Evolutionary conservation across 1,140 invertebrate species (phyloP).

Genomic region (Cyrtorhinus lividipennis): DNA sequence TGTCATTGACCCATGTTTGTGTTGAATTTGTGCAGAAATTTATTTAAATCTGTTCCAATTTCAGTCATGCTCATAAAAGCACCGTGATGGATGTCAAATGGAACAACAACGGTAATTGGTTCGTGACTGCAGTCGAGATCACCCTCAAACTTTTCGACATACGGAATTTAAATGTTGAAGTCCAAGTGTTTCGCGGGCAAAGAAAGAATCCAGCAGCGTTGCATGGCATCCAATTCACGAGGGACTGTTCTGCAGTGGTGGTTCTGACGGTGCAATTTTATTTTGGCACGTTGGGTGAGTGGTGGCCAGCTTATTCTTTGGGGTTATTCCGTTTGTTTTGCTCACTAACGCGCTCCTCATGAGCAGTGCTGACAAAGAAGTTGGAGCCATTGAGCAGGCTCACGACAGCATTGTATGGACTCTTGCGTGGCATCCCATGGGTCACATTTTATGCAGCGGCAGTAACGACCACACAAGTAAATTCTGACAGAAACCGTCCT

Average conservation of each 20-base stretch:
- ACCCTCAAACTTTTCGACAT: conserved; percentile 97
- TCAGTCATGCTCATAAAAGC: conserved; percentile 95
- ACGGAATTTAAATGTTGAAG: conserved; percentile 79
- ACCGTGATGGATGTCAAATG: conserved; percentile 99
- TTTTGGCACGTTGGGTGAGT: conserved; percentile 95
- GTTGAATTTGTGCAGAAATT: no score
- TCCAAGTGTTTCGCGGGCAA: conserved; percentile 94
- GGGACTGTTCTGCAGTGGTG: conserved; percentile 87
- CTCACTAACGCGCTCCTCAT: no score
- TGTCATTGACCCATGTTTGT: no score
- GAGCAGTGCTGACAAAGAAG: conserved; percentile 90
- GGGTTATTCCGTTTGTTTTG: not conserved
- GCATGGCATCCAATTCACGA: conserved; percentile 98
- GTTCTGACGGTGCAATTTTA: conserved; percentile 92
- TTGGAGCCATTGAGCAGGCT: conserved; percentile 93
- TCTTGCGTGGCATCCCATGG: conserved; percentile 96
- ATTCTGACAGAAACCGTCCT: conserved; percentile 98
- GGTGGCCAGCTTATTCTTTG: not conserved
- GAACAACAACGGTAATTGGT: conserved; percentile 99
- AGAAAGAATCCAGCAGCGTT: conserved; percentile 97
- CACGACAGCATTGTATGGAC: conserved; percentile 99
- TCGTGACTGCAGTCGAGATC: conserved; percentile 96
- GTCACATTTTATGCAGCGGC: conserved; percentile 94
- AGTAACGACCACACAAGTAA: conserved; percentile 97
- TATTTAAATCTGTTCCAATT: conserved; percentile 22